phyloP scores from a whole-genome alignment of 2,888 invertebrate species.

The Rhabditophanes sp. region DNA sequence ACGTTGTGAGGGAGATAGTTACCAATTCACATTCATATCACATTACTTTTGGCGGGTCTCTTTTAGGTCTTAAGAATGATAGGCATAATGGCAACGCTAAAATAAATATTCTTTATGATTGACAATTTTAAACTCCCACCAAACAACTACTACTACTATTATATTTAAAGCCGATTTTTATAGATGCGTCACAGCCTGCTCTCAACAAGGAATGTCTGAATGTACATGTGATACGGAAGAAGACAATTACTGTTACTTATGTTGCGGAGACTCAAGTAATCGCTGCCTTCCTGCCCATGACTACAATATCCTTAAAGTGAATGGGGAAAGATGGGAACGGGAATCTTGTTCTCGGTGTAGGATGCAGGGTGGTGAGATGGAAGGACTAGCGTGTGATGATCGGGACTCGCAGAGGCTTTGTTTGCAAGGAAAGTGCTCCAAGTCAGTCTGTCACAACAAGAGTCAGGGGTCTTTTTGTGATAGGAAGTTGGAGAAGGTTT shows the following conservation, averaged over 20 bases:
- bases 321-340: slow-evolving; percentile 44
- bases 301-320: slow-evolving; percentile 36
- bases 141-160: slow-evolving; percentile 1
- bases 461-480: slow-evolving; percentile 39
- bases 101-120: slow-evolving; percentile 1
- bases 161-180: background rate
- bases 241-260: slow-evolving; percentile 44
- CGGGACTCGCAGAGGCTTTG: slow-evolving; percentile 39
- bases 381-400: slow-evolving; percentile 44
- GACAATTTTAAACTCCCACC: background rate
- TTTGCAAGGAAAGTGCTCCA: slow-evolving; percentile 39
- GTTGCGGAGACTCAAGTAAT: slow-evolving; percentile 36
- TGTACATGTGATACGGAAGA: slow-evolving; percentile 42
- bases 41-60: no score
- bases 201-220: slow-evolving; percentile 30
- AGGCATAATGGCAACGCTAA: background rate
- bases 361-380: slow-evolving; percentile 33
- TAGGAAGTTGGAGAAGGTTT: slow-evolving; percentile 41
- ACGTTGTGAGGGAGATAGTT: no score
- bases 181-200: slow-evolving; percentile 40
- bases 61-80: no score
- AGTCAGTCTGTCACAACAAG: slow-evolving; percentile 41
- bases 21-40: no score
- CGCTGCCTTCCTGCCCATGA: slow-evolving; percentile 41
- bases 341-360: slow-evolving; percentile 40